These are phyloP conservation scores for Neodon shergylaensis DNA, from an alignment of 2,113 vertebrate genomes.

Conservation along the genomic window DNA sequence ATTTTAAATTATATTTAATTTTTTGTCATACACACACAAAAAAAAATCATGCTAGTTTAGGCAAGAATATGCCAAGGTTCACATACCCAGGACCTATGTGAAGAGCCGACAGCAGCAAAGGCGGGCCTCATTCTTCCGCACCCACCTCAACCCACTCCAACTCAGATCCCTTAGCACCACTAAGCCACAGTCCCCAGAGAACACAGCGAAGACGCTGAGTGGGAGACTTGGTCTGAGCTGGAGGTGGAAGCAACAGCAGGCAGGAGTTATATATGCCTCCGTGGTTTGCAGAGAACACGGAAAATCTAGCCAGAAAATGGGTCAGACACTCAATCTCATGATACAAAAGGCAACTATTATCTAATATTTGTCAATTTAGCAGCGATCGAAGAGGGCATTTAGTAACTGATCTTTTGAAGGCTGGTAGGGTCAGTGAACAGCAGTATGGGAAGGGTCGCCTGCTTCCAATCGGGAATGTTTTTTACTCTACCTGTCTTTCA, in stretches of 20 bases:
- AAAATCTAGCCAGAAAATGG: not conserved
- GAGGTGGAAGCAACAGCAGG: not conserved
- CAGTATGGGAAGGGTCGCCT: not conserved
- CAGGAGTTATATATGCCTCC: not conserved
- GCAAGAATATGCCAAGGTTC: not conserved
- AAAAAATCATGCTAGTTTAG: not conserved
- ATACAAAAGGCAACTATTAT: not conserved
- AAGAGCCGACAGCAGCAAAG: not conserved
- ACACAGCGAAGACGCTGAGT: not conserved
- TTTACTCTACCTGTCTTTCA: not conserved
- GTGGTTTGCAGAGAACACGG: not conserved
- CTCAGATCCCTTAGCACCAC: not conserved
- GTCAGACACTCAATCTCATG: not conserved
- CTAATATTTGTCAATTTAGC: not conserved
- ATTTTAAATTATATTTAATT: constrained; percentile 29
- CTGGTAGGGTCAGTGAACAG: not conserved
- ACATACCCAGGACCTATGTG: not conserved
- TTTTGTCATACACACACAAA: not conserved
- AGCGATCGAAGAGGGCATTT: not conserved
- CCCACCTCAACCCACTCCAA: not conserved
- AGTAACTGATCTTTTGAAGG: not conserved
- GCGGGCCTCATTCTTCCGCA: not conserved
- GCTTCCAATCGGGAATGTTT: not conserved
- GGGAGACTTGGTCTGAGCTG: not conserved
- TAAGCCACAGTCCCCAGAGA: not conserved